These are phyloP conservation scores for Pantherophis guttatus DNA, from an alignment of 2,113 vertebrate genomes.

Conservation along the genomic window DNA sequence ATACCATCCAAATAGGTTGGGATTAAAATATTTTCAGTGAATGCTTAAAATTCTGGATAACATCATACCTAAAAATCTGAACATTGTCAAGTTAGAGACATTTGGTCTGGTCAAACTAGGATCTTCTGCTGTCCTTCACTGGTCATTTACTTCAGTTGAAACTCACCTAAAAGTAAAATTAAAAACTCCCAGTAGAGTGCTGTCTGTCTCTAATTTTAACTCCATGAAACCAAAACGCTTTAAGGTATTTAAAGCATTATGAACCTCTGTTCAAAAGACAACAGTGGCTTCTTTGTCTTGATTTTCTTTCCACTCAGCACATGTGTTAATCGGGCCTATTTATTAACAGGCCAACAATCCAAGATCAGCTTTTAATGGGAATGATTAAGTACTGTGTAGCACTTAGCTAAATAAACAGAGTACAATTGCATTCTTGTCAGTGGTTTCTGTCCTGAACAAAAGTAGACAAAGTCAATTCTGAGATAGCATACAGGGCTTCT, in stretches of 20 bases:
- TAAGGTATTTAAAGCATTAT: not conserved
- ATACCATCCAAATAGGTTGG: not conserved
- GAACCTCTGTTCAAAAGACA: conserved; percentile 1
- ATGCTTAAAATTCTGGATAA: not conserved
- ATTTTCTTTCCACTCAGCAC: conserved; percentile 35
- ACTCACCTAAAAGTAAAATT: not conserved
- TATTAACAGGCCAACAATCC: conserved; percentile 25
- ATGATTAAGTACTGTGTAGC: conserved; percentile 16
- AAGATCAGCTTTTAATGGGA: conserved; percentile 7
- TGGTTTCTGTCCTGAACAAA: not conserved
- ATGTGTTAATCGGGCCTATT: conserved; percentile 9
- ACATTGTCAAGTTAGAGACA: not conserved
- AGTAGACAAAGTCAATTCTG: conserved; percentile 34
- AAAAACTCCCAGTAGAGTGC: not conserved
- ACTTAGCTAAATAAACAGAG: not conserved
- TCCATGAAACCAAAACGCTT: not conserved
- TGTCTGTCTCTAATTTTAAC: not conserved
- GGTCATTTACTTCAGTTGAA: not conserved
- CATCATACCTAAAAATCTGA: not conserved
- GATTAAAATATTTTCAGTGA: not conserved
- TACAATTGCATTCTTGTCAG: conserved; percentile 21
- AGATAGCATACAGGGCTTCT: not conserved
- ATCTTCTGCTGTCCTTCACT: not conserved
- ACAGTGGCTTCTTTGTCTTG: conserved; percentile 23
- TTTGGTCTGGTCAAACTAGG: not conserved